Evolutionary conservation across 2,888 invertebrate species (phyloP).

Genomic region (Alsophila aescularia): DNA sequence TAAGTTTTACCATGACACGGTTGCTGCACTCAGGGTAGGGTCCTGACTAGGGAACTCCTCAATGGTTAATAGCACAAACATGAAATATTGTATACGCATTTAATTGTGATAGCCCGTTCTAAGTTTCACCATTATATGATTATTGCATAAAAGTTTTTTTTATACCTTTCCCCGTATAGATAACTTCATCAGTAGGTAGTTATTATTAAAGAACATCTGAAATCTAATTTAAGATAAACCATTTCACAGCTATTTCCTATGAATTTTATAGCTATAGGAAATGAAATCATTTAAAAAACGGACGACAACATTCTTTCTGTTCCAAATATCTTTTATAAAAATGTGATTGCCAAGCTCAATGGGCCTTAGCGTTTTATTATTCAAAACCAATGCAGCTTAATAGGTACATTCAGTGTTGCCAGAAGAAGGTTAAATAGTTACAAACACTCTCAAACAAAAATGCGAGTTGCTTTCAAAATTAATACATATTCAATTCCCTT

Average conservation of each 20-base stretch:
- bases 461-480: not conserved
- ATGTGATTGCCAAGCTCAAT: slow-evolving; percentile 59
- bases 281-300: slow-evolving; percentile 36
- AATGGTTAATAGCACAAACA: too few relatives aligned
- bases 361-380: slow-evolving; percentile 38
- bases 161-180: too few relatives aligned
- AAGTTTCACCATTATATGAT: too few relatives aligned
- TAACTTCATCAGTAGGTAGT: not conserved
- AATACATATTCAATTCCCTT: slow-evolving; percentile 1
- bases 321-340: slow-evolving; percentile 30
- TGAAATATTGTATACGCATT: too few relatives aligned
- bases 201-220: not conserved
- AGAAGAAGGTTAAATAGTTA: slow-evolving; percentile 2
- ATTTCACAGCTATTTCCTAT: slow-evolving; percentile 11
- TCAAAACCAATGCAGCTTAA: slow-evolving; percentile 21
- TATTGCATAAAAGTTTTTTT: too few relatives aligned
- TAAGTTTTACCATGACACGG: too few relatives aligned
- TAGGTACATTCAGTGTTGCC: slow-evolving; percentile 12
- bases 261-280: slow-evolving; percentile 32
- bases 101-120: too few relatives aligned
- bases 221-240: slow-evolving; percentile 1
- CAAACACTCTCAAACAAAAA: not conserved
- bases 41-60: too few relatives aligned
- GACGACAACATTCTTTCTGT: slow-evolving; percentile 31
- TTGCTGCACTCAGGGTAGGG: too few relatives aligned